These are phyloP conservation scores for Lepidothrix coronata DNA, from an alignment of 2,113 vertebrate genomes.

Conservation along the genomic window DNA sequence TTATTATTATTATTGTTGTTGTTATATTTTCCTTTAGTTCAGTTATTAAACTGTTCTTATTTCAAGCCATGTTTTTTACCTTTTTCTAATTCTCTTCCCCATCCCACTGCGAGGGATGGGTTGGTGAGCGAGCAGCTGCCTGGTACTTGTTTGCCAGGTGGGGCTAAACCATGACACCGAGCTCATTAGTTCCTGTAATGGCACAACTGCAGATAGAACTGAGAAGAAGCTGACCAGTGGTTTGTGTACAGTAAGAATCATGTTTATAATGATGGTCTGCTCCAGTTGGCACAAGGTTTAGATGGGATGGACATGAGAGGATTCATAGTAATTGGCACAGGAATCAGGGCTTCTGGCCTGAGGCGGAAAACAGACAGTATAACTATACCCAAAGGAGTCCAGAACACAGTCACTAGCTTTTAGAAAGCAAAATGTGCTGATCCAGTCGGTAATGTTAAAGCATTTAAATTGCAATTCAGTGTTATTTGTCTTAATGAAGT, in stretches of 20 bases:
- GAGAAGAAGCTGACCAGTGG: background rate
- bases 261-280: background rate
- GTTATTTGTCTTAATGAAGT: background rate
- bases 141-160: background rate
- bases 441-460: background rate
- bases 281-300: background rate
- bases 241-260: background rate
- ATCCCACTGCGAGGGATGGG: background rate
- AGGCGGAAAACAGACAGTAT: background rate
- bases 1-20: background rate
- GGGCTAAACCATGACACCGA: fast-evolving
- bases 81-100: background rate
- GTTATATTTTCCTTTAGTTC: background rate
- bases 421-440: background rate
- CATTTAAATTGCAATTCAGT: constrained; percentile 5
- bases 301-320: background rate
- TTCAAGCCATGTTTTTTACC: background rate
- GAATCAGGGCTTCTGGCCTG: background rate
- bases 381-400: background rate
- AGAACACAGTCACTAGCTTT: background rate
- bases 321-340: background rate
- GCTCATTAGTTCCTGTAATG: background rate
- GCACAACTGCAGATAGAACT: background rate
- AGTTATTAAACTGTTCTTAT: background rate
- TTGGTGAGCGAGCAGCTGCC: background rate